phyloP scores from a whole-genome alignment of 2,797 vertebrate species.

The Myripristis jacobus region DNA sequence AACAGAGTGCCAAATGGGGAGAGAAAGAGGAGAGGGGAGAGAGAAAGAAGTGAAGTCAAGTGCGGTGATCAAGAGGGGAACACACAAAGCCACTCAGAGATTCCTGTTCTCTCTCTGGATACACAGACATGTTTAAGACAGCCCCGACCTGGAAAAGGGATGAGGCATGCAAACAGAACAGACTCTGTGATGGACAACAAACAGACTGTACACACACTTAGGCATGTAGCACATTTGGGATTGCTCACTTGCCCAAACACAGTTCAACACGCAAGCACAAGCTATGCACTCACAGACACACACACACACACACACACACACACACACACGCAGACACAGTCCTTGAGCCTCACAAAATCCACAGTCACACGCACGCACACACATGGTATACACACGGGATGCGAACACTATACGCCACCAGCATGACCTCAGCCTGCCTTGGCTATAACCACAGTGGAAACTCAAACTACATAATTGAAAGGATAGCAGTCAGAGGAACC shows the following conservation, averaged over 20 bases:
- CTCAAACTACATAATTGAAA: slow-evolving; percentile 83
- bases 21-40: slow-evolving; percentile 19
- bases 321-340: too few relatives aligned
- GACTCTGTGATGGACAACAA: slow-evolving; percentile 60
- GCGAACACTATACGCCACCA: slow-evolving; percentile 62
- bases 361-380: slow-evolving; percentile 31
- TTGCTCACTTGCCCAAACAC: slow-evolving; percentile 50
- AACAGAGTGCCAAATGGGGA: slow-evolving; percentile 24
- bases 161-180: slow-evolving; percentile 51
- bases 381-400: slow-evolving; percentile 28
- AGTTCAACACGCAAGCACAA: slow-evolving; percentile 41
- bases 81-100: slow-evolving; percentile 51
- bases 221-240: slow-evolving; percentile 63
- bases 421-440: slow-evolving; percentile 73
- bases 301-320: slow-evolving; percentile 19
- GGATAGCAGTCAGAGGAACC: slow-evolving; percentile 75
- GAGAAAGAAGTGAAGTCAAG: slow-evolving; percentile 31
- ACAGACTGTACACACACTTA: slow-evolving; percentile 50
- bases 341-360: slow-evolving; percentile 15
- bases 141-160: slow-evolving; percentile 53
- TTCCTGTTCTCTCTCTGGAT: slow-evolving; percentile 38
- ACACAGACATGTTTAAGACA: slow-evolving; percentile 57
- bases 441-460: slow-evolving; percentile 75
- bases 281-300: slow-evolving; percentile 24
- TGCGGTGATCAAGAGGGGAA: slow-evolving; percentile 51